Percentiles rank a stretch among this genome's conserved stretches.
phyloP scores from a whole-genome alignment of 2,113 vertebrate species.

The Sinocyclocheilus maitianheensis region DNA sequence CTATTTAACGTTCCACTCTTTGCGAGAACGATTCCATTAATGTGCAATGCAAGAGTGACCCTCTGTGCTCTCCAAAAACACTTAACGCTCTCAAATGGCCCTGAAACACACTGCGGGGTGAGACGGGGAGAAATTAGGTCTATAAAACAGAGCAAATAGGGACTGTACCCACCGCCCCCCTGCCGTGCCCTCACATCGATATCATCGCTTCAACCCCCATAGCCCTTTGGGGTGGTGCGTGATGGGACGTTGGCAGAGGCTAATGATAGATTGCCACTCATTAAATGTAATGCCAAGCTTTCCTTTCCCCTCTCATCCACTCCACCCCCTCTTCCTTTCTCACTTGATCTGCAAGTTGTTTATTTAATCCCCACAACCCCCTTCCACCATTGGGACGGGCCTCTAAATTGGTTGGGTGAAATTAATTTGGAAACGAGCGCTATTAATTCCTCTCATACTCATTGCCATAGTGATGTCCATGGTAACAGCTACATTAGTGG shows the following conservation, averaged over 20 bases:
- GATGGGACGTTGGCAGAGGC: constrained; percentile 74
- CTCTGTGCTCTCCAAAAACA: constrained; percentile 59
- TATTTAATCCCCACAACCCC: constrained; percentile 62
- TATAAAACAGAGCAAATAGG: constrained; percentile 70
- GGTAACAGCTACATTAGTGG: constrained; percentile 57
- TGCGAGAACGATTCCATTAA: constrained; percentile 64
- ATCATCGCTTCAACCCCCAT: constrained; percentile 57
- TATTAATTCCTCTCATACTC: constrained; percentile 62
- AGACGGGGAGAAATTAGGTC: constrained; percentile 56
- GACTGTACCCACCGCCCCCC: constrained; percentile 62
- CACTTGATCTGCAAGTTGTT: constrained; percentile 44
- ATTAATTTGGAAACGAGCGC: constrained; percentile 57
- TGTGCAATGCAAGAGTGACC: constrained; percentile 59
- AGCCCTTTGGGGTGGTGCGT: constrained; percentile 66
- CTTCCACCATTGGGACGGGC: constrained; percentile 62
- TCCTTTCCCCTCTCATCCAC: constrained; percentile 56
- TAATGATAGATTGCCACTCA: constrained; percentile 93
- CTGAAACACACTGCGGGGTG: constrained; percentile 43
- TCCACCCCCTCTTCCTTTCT: constrained; percentile 33
- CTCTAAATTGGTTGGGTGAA: constrained; percentile 64
- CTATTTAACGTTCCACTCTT: constrained; percentile 56
- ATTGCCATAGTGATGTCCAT: constrained; percentile 62
- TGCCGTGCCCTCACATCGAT: constrained; percentile 56
- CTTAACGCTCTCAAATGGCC: constrained; percentile 61
- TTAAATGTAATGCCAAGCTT: constrained; percentile 75